phyloP scores from a whole-genome alignment of 2,113 vertebrate species.

The Orthonyx spaldingii region DNA sequence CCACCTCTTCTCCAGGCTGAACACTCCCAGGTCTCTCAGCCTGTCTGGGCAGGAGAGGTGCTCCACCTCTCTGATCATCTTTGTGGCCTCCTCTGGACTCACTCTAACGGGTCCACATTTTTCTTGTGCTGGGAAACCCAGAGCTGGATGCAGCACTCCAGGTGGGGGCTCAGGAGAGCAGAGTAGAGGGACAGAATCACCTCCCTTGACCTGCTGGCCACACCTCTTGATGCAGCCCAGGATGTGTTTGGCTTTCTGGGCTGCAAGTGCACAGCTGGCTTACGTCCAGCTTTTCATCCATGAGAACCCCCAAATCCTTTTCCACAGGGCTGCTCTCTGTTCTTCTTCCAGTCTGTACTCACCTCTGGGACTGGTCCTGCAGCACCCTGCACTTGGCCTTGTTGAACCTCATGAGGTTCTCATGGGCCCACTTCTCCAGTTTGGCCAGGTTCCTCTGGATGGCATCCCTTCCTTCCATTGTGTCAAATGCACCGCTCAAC shows the following conservation, averaged over 20 bases:
- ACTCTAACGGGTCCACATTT: neutral
- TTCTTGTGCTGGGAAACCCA: neutral
- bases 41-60: neutral
- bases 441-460: neutral
- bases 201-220: neutral
- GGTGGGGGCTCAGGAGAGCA: neutral
- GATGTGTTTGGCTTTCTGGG: neutral
- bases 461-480: neutral
- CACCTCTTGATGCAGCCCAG: neutral
- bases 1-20: neutral
- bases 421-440: neutral
- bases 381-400: rapidly evolving
- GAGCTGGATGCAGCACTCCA: neutral
- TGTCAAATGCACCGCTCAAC: rapidly evolving
- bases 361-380: neutral
- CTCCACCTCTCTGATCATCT: neutral
- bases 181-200: neutral
- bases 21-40: neutral
- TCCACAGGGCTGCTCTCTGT: neutral
- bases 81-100: neutral
- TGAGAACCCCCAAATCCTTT: neutral
- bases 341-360: neutral
- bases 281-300: neutral
- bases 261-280: neutral
- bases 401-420: neutral